phyloP scores from a whole-genome alignment of 1,140 invertebrate genomes.

The Pemphigus obesinymphae region DNA sequence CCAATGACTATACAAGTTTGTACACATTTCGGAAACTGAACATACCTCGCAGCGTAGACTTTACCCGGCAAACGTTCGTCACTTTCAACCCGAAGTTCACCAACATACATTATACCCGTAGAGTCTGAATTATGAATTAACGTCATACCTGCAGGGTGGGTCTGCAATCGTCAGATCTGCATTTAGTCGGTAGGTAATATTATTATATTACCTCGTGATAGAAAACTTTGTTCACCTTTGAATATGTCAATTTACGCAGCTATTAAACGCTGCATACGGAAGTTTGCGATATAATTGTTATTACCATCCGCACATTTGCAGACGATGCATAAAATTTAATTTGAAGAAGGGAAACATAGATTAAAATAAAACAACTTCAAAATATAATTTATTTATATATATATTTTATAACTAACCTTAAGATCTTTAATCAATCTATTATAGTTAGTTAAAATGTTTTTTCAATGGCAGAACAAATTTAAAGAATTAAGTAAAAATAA shows the following conservation, averaged over 20 bases:
- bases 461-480: no score
- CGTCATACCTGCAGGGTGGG: neutral
- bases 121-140: conserved; percentile 4
- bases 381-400: neutral
- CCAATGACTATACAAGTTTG: neutral
- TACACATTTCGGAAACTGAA: neutral
- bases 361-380: neutral
- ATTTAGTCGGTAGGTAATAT: neutral
- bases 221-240: conserved; percentile 1
- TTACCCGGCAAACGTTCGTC: neutral
- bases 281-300: neutral
- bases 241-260: neutral
- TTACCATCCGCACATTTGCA: no score
- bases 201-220: neutral
- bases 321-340: neutral
- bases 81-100: neutral
- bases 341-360: neutral
- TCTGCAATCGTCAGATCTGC: neutral
- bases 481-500: no score
- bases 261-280: neutral
- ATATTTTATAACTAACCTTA: neutral
- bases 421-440: neutral
- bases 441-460: no score
- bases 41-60: neutral
- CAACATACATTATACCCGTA: neutral